These are phyloP conservation scores for Holocentrus rufus DNA, from an alignment of 2,797 vertebrate species.

Conservation along the genomic window DNA sequence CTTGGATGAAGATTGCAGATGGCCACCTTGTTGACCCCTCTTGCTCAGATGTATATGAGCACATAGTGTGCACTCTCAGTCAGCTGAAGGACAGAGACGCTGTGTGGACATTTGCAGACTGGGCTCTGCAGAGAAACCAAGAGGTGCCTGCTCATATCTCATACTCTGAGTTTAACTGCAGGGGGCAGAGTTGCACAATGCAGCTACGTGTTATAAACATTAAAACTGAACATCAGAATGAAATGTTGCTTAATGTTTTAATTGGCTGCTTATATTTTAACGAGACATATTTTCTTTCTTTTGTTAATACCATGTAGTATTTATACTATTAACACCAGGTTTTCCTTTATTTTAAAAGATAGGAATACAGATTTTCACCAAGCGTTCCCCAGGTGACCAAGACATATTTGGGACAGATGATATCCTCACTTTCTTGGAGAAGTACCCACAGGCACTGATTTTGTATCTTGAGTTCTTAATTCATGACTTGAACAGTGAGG, in stretches of 20 bases:
- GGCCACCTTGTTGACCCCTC: conserved; percentile 56
- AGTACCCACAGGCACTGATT: conserved; percentile 66
- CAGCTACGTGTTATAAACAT: conserved; percentile 2
- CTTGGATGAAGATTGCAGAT: conserved; percentile 76
- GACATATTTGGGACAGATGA: conserved; percentile 55
- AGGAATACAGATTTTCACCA: conserved; percentile 76
- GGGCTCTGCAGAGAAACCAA: conserved; percentile 75
- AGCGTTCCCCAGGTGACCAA: conserved; percentile 50
- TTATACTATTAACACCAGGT: neutral
- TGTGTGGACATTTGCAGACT: conserved; percentile 76
- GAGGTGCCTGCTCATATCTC: conserved; percentile 54
- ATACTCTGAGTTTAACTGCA: conserved; percentile 51
- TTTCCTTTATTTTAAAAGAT: conserved; percentile 59
- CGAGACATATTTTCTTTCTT: neutral
- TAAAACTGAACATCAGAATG: neutral
- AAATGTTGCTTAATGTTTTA: neutral
- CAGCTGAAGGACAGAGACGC: conserved; percentile 65
- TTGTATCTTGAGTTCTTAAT: conserved; percentile 79
- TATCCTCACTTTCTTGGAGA: conserved; percentile 66
- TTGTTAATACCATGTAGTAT: neutral
- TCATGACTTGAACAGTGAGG: conserved; percentile 71
- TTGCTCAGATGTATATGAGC: conserved; percentile 64
- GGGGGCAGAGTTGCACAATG: conserved; percentile 72
- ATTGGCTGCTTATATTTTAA: neutral
- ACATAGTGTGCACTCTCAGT: conserved; percentile 72